phyloP scores from a whole-genome alignment of 2,113 vertebrate species.

The Podiceps cristatus region DNA sequence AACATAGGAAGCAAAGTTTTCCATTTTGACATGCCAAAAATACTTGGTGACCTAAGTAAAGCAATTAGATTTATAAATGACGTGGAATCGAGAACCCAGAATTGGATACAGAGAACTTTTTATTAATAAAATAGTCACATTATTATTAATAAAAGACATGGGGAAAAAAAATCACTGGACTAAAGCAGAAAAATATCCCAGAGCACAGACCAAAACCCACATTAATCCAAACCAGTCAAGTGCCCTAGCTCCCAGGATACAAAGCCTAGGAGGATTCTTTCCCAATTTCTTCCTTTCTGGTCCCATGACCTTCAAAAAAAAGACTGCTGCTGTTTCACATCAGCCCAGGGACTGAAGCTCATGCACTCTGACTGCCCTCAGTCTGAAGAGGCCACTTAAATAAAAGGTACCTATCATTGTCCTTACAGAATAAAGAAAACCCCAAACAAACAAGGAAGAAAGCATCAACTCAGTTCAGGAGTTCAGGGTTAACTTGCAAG shows the following conservation, averaged over 20 bases:
- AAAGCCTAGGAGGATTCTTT: neutral
- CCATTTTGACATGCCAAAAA: neutral
- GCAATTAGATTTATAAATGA: neutral
- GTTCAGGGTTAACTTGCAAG: neutral
- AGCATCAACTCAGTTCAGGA: neutral
- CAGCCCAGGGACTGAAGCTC: fast-evolving
- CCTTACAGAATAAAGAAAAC: neutral
- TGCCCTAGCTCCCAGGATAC: neutral
- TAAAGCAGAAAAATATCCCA: neutral
- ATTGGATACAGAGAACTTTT: neutral
- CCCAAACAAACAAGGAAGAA: neutral
- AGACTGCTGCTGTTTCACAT: neutral
- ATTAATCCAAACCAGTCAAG: neutral
- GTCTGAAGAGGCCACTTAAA: neutral
- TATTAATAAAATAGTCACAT: neutral
- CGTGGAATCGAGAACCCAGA: neutral
- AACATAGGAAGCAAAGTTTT: neutral
- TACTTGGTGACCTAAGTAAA: neutral
- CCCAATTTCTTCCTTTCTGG: neutral
- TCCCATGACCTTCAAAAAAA: neutral
- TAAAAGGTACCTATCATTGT: neutral
- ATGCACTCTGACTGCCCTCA: neutral
- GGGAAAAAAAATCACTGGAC: neutral
- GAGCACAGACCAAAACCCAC: neutral
- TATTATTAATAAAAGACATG: neutral